phyloP scores from a whole-genome alignment of 2,888 invertebrate genomes.

The Cyaniris semiargus region DNA sequence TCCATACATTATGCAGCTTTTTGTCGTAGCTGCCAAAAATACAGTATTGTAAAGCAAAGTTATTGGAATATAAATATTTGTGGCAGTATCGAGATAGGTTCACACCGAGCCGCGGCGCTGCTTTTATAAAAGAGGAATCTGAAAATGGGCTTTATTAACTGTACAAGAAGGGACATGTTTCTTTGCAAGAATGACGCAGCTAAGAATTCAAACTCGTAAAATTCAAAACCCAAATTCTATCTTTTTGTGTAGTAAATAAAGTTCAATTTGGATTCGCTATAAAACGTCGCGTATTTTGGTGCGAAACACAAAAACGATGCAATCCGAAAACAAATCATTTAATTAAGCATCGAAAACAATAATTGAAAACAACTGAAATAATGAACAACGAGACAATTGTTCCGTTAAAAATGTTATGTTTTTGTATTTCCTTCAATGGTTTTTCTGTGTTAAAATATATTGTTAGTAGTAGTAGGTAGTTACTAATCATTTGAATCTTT shows the following conservation, averaged over 20 bases:
- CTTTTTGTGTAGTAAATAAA: too few relatives aligned
- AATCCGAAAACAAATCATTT: background rate
- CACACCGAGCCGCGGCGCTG: background rate
- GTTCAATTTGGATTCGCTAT: too few relatives aligned
- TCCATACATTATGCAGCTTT: constrained; percentile 15
- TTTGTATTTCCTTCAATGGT: background rate
- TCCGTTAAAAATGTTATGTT: background rate
- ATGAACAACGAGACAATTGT: background rate
- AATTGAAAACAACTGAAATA: constrained; percentile 12
- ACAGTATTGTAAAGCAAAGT: background rate
- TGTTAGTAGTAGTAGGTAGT: too few relatives aligned
- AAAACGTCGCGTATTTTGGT: too few relatives aligned
- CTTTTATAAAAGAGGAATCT: too few relatives aligned
- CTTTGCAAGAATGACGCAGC: too few relatives aligned
- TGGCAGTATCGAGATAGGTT: background rate
- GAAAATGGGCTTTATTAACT: too few relatives aligned
- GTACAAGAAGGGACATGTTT: too few relatives aligned
- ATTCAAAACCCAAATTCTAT: too few relatives aligned
- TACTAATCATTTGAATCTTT: too few relatives aligned
- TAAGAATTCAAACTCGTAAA: too few relatives aligned
- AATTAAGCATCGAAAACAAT: constrained; percentile 1
- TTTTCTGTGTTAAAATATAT: background rate
- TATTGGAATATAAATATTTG: background rate
- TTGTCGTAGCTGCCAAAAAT: constrained; percentile 11
- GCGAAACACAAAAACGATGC: background rate